A percentile compares a stretch with the other conserved stretches of the same genome.
Evolutionary conservation across 2,797 vertebrate species (phyloP).

Genomic region (Acanthurus lineatus): DNA sequence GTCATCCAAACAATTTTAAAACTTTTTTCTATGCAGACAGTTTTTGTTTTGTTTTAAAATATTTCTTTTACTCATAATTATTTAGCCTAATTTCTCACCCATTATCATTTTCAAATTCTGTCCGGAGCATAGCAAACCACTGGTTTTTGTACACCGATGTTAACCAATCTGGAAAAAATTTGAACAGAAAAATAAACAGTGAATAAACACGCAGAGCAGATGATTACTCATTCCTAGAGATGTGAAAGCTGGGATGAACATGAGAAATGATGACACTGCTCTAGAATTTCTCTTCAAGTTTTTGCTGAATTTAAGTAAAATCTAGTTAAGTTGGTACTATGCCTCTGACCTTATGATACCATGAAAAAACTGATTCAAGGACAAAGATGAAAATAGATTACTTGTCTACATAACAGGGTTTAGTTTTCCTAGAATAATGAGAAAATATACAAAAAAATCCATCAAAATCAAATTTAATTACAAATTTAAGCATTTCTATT

Average conservation of each 20-base stretch:
- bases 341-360: too few relatives aligned
- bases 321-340: too few relatives aligned
- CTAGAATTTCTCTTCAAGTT: background rate
- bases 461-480: background rate
- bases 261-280: background rate
- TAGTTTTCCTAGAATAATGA: background rate
- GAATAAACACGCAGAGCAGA: background rate
- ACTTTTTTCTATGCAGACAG: background rate
- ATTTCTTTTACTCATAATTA: background rate
- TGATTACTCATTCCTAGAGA: background rate
- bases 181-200: conserved; percentile 31
- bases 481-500: background rate
- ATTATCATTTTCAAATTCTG: conserved; percentile 96
- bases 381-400: background rate
- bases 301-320: background rate
- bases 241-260: background rate
- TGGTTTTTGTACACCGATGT: conserved; percentile 94
- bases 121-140: conserved; percentile 98
- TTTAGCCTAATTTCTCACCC: conserved; percentile 86
- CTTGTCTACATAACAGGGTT: background rate
- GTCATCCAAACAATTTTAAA: conserved; percentile 2
- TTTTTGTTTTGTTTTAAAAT: background rate
- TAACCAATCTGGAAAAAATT: conserved; percentile 89
- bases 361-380: too few relatives aligned
- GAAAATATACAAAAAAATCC: background rate